Evolutionary conservation across 2,888 invertebrate genomes (phyloP).

Genomic region (Torymus auratus): DNA sequence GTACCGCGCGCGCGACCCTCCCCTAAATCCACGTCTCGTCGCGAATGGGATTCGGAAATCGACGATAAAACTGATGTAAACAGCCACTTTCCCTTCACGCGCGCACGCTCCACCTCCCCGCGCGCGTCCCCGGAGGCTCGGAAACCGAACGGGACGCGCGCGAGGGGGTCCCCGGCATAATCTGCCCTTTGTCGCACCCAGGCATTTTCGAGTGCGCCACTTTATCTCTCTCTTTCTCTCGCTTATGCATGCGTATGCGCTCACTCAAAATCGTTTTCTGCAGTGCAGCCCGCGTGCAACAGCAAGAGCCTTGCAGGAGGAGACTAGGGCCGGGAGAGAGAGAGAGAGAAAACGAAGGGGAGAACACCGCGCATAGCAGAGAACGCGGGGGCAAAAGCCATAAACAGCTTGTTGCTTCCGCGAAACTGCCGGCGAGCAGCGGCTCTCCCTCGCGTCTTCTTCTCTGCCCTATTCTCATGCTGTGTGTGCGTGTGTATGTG

Average conservation of each 20-base stretch:
- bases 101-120: conserved; percentile 59
- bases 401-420: conserved; percentile 76
- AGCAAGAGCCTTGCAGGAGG: not conserved
- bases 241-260: no score
- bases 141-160: conserved; percentile 2
- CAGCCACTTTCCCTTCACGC: conserved; percentile 72
- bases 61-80: conserved; percentile 75
- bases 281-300: conserved; percentile 13
- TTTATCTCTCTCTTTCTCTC: not conserved
- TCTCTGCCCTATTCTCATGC: not conserved
- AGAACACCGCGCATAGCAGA: not conserved
- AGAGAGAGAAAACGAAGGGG: conserved; percentile 14
- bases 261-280: not conserved
- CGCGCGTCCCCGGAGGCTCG: conserved; percentile 66
- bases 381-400: conserved; percentile 64
- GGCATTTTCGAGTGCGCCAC: conserved; percentile 38
- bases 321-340: conserved; percentile 1
- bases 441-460: conserved; percentile 8
- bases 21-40: conserved; percentile 33
- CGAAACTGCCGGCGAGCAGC: conserved; percentile 47
- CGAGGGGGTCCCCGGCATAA: conserved; percentile 34
- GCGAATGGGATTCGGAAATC: conserved; percentile 70
- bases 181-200: conserved; percentile 31
- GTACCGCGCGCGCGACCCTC: conserved; percentile 8
- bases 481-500: not conserved